Evolutionary conservation across 1,140 invertebrate genomes (phyloP).

Genomic region (Pseudomyrmex cubaensis): DNA sequence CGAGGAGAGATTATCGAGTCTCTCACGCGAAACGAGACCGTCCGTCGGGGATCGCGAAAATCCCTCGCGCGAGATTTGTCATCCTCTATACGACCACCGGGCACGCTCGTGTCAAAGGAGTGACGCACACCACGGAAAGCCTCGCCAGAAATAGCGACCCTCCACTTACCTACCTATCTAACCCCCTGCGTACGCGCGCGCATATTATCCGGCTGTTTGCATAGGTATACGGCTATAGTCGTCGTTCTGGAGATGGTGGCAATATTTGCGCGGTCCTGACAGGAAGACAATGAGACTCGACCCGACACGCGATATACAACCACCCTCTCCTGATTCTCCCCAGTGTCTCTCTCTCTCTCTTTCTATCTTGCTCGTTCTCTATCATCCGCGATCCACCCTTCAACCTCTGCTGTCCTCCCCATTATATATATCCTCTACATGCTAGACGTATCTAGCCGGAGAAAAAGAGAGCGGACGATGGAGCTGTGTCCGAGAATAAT

Average conservation of each 20-base stretch:
- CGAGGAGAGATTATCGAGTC: constrained; percentile 63
- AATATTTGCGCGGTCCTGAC: constrained; percentile 83
- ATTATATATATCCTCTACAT: constrained; percentile 48
- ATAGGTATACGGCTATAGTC: constrained; percentile 67
- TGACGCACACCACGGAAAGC: constrained; percentile 72
- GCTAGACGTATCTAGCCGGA: constrained; percentile 62
- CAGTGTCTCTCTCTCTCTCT: constrained; percentile 64
- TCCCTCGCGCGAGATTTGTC: constrained; percentile 69
- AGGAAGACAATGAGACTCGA: constrained; percentile 83
- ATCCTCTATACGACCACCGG: constrained; percentile 46
- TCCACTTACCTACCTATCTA: constrained; percentile 73
- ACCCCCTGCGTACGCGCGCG: constrained; percentile 23
- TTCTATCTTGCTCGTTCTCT: constrained; percentile 66
- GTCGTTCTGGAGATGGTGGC: constrained; percentile 79
- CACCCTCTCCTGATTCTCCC: constrained; percentile 47
- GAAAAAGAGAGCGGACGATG: not conserved
- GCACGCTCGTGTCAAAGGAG: constrained; percentile 76
- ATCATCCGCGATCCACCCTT: constrained; percentile 80
- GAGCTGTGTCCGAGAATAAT: constrained; percentile 76
- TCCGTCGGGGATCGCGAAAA: constrained; percentile 61
- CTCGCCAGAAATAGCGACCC: constrained; percentile 78
- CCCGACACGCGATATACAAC: constrained; percentile 77
- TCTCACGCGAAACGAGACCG: constrained; percentile 55
- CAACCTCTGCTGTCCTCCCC: constrained; percentile 56
- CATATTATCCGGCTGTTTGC: constrained; percentile 53